Evolutionary conservation across 2,113 vertebrate genomes (phyloP).

Genomic region (Aegotheles bennettii): DNA sequence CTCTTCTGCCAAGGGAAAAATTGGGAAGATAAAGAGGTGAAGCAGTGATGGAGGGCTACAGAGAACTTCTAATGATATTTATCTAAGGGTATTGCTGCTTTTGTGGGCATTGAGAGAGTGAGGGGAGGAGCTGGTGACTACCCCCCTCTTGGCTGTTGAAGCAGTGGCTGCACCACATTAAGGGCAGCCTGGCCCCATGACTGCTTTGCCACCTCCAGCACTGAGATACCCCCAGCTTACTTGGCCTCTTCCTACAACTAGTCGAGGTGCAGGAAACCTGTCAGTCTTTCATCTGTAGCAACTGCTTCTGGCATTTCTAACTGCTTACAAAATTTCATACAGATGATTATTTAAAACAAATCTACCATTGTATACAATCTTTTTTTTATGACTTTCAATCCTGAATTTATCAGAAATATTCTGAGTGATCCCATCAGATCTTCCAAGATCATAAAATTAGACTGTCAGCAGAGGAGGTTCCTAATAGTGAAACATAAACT

Average conservation of each 20-base stretch:
- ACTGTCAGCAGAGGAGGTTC: neutral
- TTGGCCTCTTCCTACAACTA: neutral
- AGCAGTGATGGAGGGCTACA: neutral
- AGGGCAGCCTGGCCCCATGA: neutral
- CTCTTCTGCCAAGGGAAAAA: neutral
- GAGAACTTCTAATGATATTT: neutral
- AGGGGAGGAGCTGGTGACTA: neutral
- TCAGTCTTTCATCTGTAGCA: neutral
- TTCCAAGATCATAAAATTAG: neutral
- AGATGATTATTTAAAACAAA: neutral
- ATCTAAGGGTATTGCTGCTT: neutral
- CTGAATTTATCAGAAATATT: neutral
- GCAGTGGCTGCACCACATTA: neutral
- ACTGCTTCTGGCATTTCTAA: neutral
- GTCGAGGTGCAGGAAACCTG: neutral
- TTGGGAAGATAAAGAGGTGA: neutral
- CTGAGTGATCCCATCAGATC: neutral
- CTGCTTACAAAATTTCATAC: neutral
- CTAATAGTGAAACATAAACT: neutral
- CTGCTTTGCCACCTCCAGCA: neutral
- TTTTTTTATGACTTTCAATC: neutral
- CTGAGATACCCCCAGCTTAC: neutral
- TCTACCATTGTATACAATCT: neutral
- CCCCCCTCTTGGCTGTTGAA: neutral
- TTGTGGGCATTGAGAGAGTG: neutral